Percentiles rank a stretch among this genome's conserved stretches.
These are phyloP conservation scores for Catamblyrhynchus diadema DNA, from an alignment of 2,797 vertebrate genomes.

Conservation along the genomic window DNA sequence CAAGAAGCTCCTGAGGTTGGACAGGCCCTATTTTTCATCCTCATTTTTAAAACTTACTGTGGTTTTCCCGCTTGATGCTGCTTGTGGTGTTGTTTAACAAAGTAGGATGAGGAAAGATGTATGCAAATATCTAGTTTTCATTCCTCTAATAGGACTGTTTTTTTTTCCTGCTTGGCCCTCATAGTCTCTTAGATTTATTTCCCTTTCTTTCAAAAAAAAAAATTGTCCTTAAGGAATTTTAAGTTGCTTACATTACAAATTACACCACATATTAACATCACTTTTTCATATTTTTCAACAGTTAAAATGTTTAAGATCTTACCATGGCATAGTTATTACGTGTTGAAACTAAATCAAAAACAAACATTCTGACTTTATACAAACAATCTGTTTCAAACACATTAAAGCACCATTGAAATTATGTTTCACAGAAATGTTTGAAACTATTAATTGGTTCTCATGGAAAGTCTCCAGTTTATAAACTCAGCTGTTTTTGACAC, in stretches of 20 bases:
- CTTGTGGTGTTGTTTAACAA: neutral
- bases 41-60: neutral
- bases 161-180: neutral
- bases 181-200: neutral
- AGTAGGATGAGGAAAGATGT: neutral
- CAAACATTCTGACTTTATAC: constrained; percentile 36
- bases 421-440: constrained; percentile 30
- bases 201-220: neutral
- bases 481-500: neutral
- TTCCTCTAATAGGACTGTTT: neutral
- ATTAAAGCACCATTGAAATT: constrained; percentile 12
- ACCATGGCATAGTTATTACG: neutral
- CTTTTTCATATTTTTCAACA: neutral
- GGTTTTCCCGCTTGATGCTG: neutral
- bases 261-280: neutral
- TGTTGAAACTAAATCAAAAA: constrained; percentile 45
- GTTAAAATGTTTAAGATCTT: constrained; percentile 27
- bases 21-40: neutral
- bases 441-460: constrained; percentile 43
- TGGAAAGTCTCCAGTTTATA: neutral
- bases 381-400: constrained; percentile 49
- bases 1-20: neutral
- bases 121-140: neutral
- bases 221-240: neutral
- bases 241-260: neutral